These are phyloP conservation scores for Datnioides undecimradiatus DNA, from an alignment of 2,113 vertebrate genomes.

Conservation along the genomic window DNA sequence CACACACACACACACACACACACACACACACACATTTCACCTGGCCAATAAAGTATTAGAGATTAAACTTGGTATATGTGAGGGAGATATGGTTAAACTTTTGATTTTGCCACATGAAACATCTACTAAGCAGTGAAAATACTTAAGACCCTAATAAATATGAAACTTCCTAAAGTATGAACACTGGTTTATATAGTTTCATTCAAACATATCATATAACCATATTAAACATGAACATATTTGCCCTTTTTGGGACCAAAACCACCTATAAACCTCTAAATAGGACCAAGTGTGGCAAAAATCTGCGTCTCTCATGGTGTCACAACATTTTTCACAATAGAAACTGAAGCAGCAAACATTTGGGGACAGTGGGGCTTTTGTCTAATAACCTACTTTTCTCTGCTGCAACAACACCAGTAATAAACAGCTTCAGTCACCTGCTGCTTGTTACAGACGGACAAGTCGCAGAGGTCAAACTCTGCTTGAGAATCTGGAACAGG, in stretches of 20 bases:
- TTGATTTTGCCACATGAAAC: not conserved
- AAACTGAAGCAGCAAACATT: not conserved
- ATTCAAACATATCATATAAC: too few relatives aligned
- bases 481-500: not conserved
- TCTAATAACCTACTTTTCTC: not conserved
- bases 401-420: not conserved
- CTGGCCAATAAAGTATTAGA: not conserved
- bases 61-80: not conserved
- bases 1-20: constrained; percentile 3
- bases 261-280: too few relatives aligned
- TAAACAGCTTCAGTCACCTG: not conserved
- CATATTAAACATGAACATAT: too few relatives aligned
- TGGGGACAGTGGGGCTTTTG: not conserved
- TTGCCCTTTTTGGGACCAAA: too few relatives aligned
- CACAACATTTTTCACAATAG: too few relatives aligned
- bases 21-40: constrained; percentile 1
- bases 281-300: too few relatives aligned
- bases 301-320: too few relatives aligned
- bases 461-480: constrained; percentile 7
- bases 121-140: not conserved
- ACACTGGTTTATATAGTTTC: not conserved
- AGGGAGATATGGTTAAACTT: not conserved
- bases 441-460: constrained; percentile 8
- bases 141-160: too few relatives aligned
- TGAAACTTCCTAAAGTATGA: not conserved